Evolutionary conservation across 1,140 invertebrate genomes (phyloP).

Genomic region (Pomacea maculata): DNA sequence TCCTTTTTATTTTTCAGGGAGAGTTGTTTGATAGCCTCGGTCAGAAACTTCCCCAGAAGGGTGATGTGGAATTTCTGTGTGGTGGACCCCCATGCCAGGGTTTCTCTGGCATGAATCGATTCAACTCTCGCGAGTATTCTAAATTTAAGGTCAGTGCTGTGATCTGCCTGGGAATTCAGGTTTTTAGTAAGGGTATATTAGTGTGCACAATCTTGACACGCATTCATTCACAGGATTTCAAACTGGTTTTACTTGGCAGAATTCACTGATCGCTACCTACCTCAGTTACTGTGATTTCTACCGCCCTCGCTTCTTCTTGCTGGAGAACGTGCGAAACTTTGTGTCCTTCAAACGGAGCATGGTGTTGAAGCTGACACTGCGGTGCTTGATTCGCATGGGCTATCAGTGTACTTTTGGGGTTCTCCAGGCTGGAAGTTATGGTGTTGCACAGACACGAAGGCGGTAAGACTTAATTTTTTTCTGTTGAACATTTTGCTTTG

Average conservation of each 20-base stretch:
- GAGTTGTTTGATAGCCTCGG: slow-evolving; percentile 68
- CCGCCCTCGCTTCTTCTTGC: slow-evolving; percentile 82
- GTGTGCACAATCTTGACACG: neutral
- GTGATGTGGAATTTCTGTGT: slow-evolving; percentile 85
- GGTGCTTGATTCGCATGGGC: slow-evolving; percentile 77
- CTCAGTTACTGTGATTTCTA: slow-evolving; percentile 89
- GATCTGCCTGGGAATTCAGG: neutral
- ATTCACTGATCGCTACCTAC: slow-evolving; percentile 85
- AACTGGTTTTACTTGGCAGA: slow-evolving; percentile 65
- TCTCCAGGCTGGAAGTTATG: slow-evolving; percentile 87
- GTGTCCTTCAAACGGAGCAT: slow-evolving; percentile 83
- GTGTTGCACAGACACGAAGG: slow-evolving; percentile 83
- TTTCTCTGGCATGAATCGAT: slow-evolving; percentile 90
- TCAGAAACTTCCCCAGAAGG: slow-evolving; percentile 76
- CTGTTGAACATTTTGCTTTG: no score
- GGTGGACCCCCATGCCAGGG: slow-evolving; percentile 93
- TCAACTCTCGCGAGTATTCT: slow-evolving; percentile 87
- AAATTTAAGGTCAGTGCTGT: slow-evolving; percentile 74
- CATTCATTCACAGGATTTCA: neutral
- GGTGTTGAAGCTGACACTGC: slow-evolving; percentile 83
- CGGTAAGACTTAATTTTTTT: slow-evolving; percentile 64
- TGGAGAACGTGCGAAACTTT: slow-evolving; percentile 91
- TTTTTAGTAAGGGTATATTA: neutral
- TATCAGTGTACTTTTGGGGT: slow-evolving; percentile 90
- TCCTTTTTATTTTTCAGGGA: slow-evolving; percentile 62